Conservation (phyloP, 2,113 vertebrate genomes). For the Cryptoleucopteryx plumbea region DNA sequence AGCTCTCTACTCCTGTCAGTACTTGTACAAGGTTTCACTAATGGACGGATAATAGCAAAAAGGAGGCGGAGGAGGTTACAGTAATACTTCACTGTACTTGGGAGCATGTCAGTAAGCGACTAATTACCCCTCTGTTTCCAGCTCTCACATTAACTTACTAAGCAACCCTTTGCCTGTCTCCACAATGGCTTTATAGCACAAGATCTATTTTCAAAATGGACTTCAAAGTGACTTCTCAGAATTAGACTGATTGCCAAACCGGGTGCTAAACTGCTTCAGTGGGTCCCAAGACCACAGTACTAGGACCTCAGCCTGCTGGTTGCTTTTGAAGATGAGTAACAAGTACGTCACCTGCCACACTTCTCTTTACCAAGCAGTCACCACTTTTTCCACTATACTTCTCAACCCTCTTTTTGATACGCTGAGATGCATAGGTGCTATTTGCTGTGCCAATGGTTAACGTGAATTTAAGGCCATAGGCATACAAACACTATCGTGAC, state of each 20-base stretch:
- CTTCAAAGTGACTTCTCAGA: not conserved
- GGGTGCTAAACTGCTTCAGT: not conserved
- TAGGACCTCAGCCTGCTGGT: not conserved
- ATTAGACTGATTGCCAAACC: not conserved
- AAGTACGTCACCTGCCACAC: not conserved
- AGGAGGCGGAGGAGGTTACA: conserved; percentile 66
- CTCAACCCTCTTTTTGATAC: not conserved
- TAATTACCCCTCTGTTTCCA: conserved; percentile 68
- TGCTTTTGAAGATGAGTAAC: not conserved
- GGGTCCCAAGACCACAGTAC: not conserved
- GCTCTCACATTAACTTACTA: conserved; percentile 1
- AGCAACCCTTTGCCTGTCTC: not conserved
- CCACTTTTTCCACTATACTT: not conserved
- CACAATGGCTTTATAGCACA: not conserved
- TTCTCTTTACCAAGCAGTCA: not conserved
- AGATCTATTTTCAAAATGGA: not conserved
- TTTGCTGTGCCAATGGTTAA: not conserved
- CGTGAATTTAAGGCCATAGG: not conserved
- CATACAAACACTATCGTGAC: not conserved
- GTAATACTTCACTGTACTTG: conserved; percentile 67
- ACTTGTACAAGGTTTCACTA: conserved; percentile 72
- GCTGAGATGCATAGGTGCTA: not conserved
- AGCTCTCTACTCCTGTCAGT: conserved; percentile 53
- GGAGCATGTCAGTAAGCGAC: conserved; percentile 69
- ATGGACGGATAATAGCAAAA: conserved; percentile 80